These are phyloP conservation scores for Heliocidaris tuberculata DNA, from an alignment of 35 echinoderm and acorn worm genomes.

Conservation along the genomic window DNA sequence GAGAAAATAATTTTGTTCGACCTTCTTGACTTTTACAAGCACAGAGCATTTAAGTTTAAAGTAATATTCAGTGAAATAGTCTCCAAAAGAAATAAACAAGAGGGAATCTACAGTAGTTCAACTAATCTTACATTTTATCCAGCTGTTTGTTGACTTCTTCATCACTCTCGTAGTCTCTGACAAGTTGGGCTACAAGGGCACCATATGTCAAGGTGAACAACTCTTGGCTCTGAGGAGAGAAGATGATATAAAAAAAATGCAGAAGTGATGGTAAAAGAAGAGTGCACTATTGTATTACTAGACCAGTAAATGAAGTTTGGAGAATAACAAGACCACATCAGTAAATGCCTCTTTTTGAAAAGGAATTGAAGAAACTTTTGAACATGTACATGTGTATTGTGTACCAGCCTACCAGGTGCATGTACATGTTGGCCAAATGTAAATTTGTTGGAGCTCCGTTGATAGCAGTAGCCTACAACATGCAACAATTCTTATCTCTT, in stretches of 20 bases:
- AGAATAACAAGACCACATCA: background rate
- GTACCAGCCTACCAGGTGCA: no score
- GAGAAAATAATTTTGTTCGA: no score
- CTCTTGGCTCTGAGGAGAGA: constrained; percentile 81
- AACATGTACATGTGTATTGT: no score
- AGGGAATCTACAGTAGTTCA: background rate
- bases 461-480: no score
- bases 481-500: no score
- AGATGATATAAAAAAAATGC: background rate
- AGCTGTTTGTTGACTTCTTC: constrained; percentile 99
- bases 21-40: background rate
- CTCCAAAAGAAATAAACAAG: background rate
- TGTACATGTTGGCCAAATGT: no score
- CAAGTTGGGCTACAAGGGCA: constrained; percentile 87
- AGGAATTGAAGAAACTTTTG: no score
- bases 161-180: constrained; percentile 98
- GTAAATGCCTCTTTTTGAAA: no score
- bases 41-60: background rate
- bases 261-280: background rate
- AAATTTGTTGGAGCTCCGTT: no score
- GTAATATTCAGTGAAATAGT: background rate
- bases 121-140: constrained; percentile 94
- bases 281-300: background rate
- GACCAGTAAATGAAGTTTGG: background rate
- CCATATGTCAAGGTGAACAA: constrained; percentile 96